Percentiles rank a stretch among this genome's conserved stretches.
Conservation (phyloP, 2,113 vertebrate genomes). For the Mixornis gularis region DNA sequence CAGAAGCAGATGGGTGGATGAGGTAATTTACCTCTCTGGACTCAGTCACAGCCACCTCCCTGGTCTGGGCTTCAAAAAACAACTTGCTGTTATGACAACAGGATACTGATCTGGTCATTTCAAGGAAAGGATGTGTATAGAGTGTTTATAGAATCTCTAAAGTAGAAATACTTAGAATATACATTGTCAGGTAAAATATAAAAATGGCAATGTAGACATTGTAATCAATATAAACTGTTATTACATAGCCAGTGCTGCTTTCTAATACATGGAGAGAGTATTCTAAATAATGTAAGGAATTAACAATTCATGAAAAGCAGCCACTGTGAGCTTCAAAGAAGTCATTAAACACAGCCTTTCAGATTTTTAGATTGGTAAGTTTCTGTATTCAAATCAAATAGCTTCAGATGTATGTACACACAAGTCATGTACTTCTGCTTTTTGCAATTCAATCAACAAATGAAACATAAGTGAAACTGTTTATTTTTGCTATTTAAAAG, state of each 20-base stretch:
- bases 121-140: background rate
- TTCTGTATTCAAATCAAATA: background rate
- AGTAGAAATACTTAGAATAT: background rate
- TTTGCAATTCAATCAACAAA: background rate
- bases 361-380: background rate
- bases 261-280: background rate
- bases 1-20: constrained; percentile 2
- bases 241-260: background rate
- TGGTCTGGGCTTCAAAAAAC: background rate
- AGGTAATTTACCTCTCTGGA: constrained; percentile 1
- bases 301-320: constrained; percentile 14
- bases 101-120: background rate
- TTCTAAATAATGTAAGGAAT: constrained; percentile 16
- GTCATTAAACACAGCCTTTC: background rate
- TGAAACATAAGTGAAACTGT: background rate
- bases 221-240: background rate
- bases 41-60: background rate
- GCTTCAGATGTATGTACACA: background rate
- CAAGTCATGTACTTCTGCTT: background rate
- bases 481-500: background rate
- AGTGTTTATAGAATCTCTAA: background rate
- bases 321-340: background rate
- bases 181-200: background rate
- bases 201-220: background rate
- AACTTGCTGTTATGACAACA: background rate